Evolutionary conservation across 2,888 invertebrate genomes (phyloP), one percentile per base, ranked within the genome.

Genomic region (Caenorhabditis sinica): DNA sequence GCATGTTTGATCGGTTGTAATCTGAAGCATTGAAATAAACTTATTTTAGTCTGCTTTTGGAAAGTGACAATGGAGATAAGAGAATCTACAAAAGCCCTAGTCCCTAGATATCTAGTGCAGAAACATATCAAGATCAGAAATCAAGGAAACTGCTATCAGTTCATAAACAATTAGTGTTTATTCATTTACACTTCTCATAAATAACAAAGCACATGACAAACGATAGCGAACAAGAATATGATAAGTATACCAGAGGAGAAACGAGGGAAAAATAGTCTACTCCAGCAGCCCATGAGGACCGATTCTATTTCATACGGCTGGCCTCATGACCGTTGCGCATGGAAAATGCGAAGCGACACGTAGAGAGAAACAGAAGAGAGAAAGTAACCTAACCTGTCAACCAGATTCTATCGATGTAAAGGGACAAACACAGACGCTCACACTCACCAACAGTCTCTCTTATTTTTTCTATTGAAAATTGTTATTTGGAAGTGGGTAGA

Each of bases 301-400:
- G 56, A 65, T 43, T 58, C 60, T 23, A 23, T 63, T 74, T 74
- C 63, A 33, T 53, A 51, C 65, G 28, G 66, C 45, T 56, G 33
- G 36, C 53, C 77, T 43, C 71, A 72, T 79, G 79, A 65, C 71
- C 69, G 40, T 49, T 76, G 68, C 72, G 72, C 76, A 76, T 63
- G 79, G 33, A 72, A 71, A 79, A 79, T 79, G 79, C 72, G 79
- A 71, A 53, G 65, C 72, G 79, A 79, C 79, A 79, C 79, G 79
- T 79, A 79, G 36, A 79, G 30, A 43, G 56, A 77, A 58, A 65
- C 17, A 20, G 30, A 36, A 25, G 49, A 51, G 63, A 56, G 43
- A 56, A 45, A 53, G 63, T 65, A 79, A 68, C 60, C 76, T 28
- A 66, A 63, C 80, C 80, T 80, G 80, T 72, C 80, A 80, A 72